Evolutionary conservation across 2,113 vertebrate genomes (phyloP), one percentile per base, ranked within the genome.

Genomic region (Recurvirostra avosetta): DNA sequence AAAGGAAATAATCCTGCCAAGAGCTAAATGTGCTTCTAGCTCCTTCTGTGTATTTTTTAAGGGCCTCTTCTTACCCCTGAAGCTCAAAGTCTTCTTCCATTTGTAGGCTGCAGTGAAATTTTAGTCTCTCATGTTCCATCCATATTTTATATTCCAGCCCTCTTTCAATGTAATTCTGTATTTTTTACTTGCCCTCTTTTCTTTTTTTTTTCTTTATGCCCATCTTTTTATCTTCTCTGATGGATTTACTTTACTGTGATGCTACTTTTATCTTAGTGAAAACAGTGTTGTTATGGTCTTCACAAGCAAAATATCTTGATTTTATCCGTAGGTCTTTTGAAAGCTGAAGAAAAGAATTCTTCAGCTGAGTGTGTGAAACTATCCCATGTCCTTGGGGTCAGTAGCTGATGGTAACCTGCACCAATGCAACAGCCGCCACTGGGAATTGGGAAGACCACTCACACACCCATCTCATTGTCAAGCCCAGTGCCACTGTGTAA

Each of bases 371-470:
- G 26, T 17, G 27, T 47, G 34, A 79, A 65, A 12, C 19, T 34
- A 2, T 65, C 15, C 18, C 20, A 5, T 0, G 9, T 36, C 26
- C 23, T 52, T 80, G 20, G 11, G 26, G 18, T 59, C 32, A 67
- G 43, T 27, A 92, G 38, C 11, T 18, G 6, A n/a, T 22, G 17
- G 16, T 17, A 85, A 5, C 16, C 27, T 23, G 21, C 5, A 45
- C 23, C 43, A 45, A 25, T 0, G 1, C 36, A 45, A 18, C 41
- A 52, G 32, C 12, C 1, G 1, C 30, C 5, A 0, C 26, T 17
- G 19, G 59, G 47, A 67, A 8, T 1, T 36, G 21, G 49, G 21
- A 81, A 59, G 10, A 68, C 5, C 55, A 32, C 9, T 38, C 32
- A 15, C 12, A 20, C 26, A 6, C 26, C 11, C 11, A 45, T 5